Conservation (phyloP, 2,113 vertebrate genomes). For the Donacobius atricapilla region DNA sequence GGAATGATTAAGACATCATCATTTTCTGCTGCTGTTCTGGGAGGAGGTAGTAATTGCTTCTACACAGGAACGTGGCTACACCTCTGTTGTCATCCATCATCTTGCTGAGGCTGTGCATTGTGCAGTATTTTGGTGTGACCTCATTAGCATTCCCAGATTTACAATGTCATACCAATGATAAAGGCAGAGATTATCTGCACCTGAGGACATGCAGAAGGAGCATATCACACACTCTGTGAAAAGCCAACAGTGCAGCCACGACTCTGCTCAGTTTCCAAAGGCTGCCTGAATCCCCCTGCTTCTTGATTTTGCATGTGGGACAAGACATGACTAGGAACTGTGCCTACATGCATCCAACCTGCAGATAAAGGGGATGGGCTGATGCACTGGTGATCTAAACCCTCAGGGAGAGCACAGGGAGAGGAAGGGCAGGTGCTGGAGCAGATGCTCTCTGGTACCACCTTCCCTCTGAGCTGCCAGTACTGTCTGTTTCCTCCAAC, state of each 20-base stretch:
- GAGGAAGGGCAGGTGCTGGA: background rate
- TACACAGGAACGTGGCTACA: background rate
- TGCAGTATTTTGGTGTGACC: slow-evolving; percentile 2
- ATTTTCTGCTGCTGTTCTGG: background rate
- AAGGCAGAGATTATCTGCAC: background rate
- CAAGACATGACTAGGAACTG: background rate
- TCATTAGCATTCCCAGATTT: slow-evolving; percentile 38
- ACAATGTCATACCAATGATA: slow-evolving; percentile 12
- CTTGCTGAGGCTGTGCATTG: background rate
- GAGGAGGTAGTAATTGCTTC: background rate
- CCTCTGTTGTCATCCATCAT: background rate
- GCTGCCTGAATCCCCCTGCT: background rate
- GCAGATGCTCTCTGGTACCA: background rate
- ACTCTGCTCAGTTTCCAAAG: background rate
- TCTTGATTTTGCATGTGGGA: background rate
- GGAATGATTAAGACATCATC: slow-evolving; percentile 1
- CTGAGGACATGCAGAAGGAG: background rate
- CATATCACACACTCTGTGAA: background rate
- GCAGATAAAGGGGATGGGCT: background rate
- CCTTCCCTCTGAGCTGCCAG: background rate
- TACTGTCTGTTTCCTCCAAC: background rate
- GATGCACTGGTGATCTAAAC: background rate
- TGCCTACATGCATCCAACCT: background rate
- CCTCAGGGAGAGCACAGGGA: background rate
- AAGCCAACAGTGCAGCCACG: background rate